phyloP scores from a whole-genome alignment of 2,797 vertebrate species.

The Helarctos malayanus region DNA sequence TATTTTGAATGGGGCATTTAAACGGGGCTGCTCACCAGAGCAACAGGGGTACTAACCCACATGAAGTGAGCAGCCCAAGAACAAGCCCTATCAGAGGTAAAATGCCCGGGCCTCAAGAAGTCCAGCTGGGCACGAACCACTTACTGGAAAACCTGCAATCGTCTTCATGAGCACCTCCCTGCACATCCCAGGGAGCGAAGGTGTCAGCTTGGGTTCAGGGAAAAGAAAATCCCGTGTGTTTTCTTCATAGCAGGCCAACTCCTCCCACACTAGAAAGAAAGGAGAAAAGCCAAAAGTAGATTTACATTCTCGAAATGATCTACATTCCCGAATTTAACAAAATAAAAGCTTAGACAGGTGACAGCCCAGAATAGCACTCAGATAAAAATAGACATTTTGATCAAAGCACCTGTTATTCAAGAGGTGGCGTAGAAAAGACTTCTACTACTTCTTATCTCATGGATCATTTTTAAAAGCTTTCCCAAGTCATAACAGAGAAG shows the following conservation, averaged over 20 bases:
- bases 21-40: neutral
- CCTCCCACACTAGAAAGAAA: conserved; percentile 85
- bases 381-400: neutral
- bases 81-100: neutral
- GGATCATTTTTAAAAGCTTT: conserved; percentile 23
- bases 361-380: neutral
- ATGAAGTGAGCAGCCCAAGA: neutral
- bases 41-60: neutral
- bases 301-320: neutral
- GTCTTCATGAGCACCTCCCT: conserved; percentile 92
- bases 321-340: neutral
- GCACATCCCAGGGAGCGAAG: conserved; percentile 88
- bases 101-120: neutral
- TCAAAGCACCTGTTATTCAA: neutral
- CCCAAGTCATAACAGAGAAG: neutral
- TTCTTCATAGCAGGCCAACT: conserved; percentile 90
- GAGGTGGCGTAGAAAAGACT: neutral
- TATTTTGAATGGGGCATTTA: neutral
- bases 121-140: conserved; percentile 55
- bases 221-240: conserved; percentile 92
- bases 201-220: conserved; percentile 91
- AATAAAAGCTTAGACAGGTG: neutral
- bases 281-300: conserved; percentile 18
- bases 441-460: conserved; percentile 21
- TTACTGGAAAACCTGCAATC: conserved; percentile 89